Conservation (phyloP, 2,888 invertebrate genomes). For the Gymnosoma rotundatum region DNA sequence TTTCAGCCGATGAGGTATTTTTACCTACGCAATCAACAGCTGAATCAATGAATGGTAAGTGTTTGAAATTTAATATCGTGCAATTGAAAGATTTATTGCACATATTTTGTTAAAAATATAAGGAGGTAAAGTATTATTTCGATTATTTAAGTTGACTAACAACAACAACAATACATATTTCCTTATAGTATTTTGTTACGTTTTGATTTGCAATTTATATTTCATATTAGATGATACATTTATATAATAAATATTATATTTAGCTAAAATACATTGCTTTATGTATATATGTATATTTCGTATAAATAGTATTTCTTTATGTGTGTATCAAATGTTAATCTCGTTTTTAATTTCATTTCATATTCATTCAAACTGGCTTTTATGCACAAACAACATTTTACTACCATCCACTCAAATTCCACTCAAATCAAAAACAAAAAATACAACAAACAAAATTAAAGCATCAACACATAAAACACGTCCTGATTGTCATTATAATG, state of each 20-base stretch:
- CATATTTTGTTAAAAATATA: background rate
- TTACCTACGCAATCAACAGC: conserved; percentile 73
- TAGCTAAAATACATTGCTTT: conserved; percentile 35
- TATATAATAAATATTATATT: conserved; percentile 37
- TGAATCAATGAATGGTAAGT: conserved; percentile 71
- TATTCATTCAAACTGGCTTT: conserved; percentile 57
- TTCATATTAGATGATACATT: conserved; percentile 11
- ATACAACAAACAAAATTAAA: conserved; percentile 28
- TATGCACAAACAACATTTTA: conserved; percentile 42
- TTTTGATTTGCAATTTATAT: background rate
- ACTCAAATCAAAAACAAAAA: background rate
- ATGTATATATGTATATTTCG: background rate
- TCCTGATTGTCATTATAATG: conserved; percentile 82
- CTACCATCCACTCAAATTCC: background rate
- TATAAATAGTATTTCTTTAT: conserved; percentile 3
- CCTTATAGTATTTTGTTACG: background rate
- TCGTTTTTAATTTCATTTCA: conserved; percentile 65
- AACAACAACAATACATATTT: background rate
- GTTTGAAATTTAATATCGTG: conserved; percentile 11
- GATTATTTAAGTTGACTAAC: conserved; percentile 28
- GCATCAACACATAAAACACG: conserved; percentile 76
- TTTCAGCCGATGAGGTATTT: conserved; percentile 81
- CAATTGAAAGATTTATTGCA: background rate
- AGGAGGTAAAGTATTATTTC: conserved; percentile 20
- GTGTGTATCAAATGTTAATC: conserved; percentile 57